A percentile compares a stretch with the other conserved stretches of the same genome.
phyloP scores from a whole-genome alignment of 2,888 invertebrate species.

The Dione juno region DNA sequence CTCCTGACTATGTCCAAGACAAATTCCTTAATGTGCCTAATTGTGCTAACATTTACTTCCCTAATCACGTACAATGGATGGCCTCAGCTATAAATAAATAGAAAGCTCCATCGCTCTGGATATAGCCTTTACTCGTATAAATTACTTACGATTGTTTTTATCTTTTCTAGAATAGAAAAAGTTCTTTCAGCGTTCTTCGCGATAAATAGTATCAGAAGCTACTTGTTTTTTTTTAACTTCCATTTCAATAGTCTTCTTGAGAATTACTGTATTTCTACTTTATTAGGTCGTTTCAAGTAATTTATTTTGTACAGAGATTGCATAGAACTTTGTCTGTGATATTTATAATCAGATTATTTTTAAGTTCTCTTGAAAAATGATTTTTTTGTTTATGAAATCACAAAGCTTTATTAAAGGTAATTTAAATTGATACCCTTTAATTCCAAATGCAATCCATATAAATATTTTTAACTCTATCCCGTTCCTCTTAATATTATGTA shows the following conservation, averaged over 20 bases:
- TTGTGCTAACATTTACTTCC: slow-evolving; percentile 77
- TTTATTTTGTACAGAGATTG: neutral
- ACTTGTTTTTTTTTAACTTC: neutral
- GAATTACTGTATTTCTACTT: neutral
- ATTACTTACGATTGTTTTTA: slow-evolving; percentile 38
- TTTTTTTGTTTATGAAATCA: no score
- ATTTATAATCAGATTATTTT: neutral
- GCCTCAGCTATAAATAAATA: slow-evolving; percentile 39
- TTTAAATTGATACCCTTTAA: no score
- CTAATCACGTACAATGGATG: slow-evolving; percentile 68
- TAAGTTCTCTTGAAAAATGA: neutral
- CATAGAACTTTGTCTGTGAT: neutral
- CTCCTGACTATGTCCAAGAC: slow-evolving; percentile 58
- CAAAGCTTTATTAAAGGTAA: no score
- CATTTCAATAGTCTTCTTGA: slow-evolving; percentile 10
- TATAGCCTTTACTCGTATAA: slow-evolving; percentile 36
- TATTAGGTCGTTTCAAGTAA: neutral
- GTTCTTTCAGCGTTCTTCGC: slow-evolving; percentile 14
- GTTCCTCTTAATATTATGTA: no score
- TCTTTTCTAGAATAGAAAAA: slow-evolving; percentile 33
- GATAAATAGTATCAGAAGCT: slow-evolving; percentile 13
- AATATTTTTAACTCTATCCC: no score
- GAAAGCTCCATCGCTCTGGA: slow-evolving; percentile 30
- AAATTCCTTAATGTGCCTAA: slow-evolving; percentile 69
- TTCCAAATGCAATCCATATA: no score